Conservation (phyloP, 2,113 vertebrate species). For the Globicephala melas region DNA sequence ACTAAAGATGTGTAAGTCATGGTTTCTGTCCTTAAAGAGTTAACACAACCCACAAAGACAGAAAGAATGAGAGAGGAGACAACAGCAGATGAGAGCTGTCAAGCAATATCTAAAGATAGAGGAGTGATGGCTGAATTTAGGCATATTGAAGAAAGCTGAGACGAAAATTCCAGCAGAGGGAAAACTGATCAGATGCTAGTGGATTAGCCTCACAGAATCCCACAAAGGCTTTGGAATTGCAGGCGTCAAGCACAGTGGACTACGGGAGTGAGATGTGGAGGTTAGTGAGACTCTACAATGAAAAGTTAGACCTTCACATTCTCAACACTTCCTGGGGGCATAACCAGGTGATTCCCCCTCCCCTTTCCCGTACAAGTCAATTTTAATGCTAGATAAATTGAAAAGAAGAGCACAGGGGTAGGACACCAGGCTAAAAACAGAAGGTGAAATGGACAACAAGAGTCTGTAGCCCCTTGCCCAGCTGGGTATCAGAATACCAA, state of each 20-base stretch:
- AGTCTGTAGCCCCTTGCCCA: neutral
- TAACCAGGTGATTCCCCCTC: neutral
- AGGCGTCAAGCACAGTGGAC: neutral
- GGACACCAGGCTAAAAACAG: no score
- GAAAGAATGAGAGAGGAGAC: neutral
- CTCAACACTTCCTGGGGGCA: neutral
- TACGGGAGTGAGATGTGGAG: neutral
- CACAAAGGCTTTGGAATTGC: neutral
- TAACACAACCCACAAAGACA: neutral
- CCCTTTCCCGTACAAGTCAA: neutral
- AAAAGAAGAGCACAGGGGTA: neutral
- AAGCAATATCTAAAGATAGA: neutral
- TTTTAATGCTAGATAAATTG: neutral
- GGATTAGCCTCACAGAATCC: neutral
- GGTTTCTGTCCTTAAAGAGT: neutral
- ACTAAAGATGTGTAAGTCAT: neutral
- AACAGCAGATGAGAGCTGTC: neutral
- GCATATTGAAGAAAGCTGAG: neutral
- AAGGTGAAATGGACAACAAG: neutral
- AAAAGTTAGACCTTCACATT: neutral
- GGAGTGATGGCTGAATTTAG: neutral
- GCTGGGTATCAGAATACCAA: neutral
- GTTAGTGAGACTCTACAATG: accelerated
- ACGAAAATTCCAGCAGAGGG: neutral
- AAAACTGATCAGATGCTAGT: neutral